phyloP scores from a whole-genome alignment of 2,888 invertebrate genomes.

The Apotomis capreana region DNA sequence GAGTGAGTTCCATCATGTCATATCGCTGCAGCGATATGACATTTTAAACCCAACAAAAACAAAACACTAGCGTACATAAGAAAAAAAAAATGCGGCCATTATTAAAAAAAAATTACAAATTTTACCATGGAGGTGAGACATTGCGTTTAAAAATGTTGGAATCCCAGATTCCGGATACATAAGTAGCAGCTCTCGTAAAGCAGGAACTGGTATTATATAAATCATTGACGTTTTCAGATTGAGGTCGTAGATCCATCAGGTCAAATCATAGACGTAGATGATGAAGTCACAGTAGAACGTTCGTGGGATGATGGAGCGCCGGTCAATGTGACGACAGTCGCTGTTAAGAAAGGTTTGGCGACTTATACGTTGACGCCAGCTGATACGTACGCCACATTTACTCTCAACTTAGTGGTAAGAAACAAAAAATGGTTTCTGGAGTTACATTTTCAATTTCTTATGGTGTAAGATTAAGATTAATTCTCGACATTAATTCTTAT shows the following conservation, averaged over 20 bases:
- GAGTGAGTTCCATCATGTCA: too few species aligned
- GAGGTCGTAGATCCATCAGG: slow-evolving; percentile 73
- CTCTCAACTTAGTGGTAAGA: slow-evolving; percentile 88
- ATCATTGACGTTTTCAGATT: slow-evolving; percentile 56
- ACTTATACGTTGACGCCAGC: slow-evolving; percentile 69
- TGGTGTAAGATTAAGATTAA: background rate
- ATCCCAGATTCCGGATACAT: too few species aligned
- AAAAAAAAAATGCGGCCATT: too few species aligned
- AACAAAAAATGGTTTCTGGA: too few species aligned
- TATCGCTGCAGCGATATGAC: too few species aligned
- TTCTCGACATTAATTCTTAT: slow-evolving; percentile 41
- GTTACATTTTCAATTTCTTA: too few species aligned
- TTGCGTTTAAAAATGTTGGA: too few species aligned
- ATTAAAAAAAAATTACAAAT: too few species aligned
- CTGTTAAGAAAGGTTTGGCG: slow-evolving; percentile 65
- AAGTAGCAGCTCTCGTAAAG: too few species aligned
- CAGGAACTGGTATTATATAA: background rate
- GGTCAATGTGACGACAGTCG: slow-evolving; percentile 64
- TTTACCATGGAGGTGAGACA: too few species aligned
- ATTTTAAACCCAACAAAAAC: too few species aligned
- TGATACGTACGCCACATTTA: slow-evolving; percentile 81
- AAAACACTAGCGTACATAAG: too few species aligned
- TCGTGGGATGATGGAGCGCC: slow-evolving; percentile 78
- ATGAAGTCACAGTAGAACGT: slow-evolving; percentile 69
- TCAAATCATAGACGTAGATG: slow-evolving; percentile 60